Evolutionary conservation across 53 echinoderm and acorn worm species (phyloP), one percentile per base, ranked within the genome.

Genomic region (Apostichopus leukothele): DNA sequence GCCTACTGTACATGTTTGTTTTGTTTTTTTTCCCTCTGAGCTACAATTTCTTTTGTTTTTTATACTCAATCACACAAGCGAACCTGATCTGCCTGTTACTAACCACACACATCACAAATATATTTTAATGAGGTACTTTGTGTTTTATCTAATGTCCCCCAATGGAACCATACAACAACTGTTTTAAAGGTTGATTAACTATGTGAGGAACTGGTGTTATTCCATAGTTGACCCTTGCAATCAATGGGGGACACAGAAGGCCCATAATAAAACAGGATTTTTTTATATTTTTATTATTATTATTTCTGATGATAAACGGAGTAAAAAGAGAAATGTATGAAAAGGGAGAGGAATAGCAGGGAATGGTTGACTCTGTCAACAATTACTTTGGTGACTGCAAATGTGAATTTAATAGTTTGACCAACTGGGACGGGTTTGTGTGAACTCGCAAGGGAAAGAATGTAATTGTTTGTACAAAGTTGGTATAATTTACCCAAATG

Each of bases 91-190:
- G 81, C 81, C 81, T 81, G 81, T 81, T 54, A 81, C 22, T 81
- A 81, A 81, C 81, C 81, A 81, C 81, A 81, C 81, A 81, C 81
- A 81, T 81, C 81, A 81, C 81, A 81, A 59, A 81, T 13, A 21
- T 54, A 81, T 54, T 81, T 81, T 81, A 81, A 81, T 81, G 55
- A 81, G 81, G 52, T 57, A 81, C 81, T 81, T 59, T 59, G 6
- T 54, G 23, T 14, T 81, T 81, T 23, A 54, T 81, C 54, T 81
- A 81, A 81, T 54, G 81, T 81, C 55, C 59, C 81, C 81, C 81
- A 81, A 52, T 81, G 81, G 81, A 81, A 59, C 52, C 81, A 81
- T 81, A 53, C 18, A 20, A 81, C 81, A 81, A 81, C 81, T 81
- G 81, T 81, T 54, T 59, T 81, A 21, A 57, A 54, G 54, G 81